Conservation (phyloP, 2,888 invertebrate species). For the Mythimna loreyi region DNA sequence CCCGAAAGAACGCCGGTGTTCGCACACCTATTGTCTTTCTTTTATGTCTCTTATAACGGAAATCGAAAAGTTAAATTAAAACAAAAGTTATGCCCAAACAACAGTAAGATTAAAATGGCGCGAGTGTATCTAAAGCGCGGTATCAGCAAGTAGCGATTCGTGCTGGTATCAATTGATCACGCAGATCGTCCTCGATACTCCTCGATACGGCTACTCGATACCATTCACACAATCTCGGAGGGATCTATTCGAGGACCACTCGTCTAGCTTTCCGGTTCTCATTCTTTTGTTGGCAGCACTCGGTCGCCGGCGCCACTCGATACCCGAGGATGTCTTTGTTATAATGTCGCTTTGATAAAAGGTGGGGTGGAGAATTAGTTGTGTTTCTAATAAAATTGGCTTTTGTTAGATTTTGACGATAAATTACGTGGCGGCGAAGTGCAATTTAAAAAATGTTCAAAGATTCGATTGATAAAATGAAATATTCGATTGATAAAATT, state of each 20-base stretch:
- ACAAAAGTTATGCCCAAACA: slow-evolving; percentile 21
- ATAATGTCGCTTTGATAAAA: slow-evolving; percentile 84
- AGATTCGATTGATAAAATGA: too few relatives aligned
- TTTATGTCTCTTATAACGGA: background rate
- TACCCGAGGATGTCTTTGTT: slow-evolving; percentile 85
- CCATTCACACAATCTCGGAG: slow-evolving; percentile 83
- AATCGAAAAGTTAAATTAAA: background rate
- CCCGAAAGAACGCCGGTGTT: too few relatives aligned
- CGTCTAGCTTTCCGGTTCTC: slow-evolving; percentile 87
- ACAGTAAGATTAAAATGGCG: slow-evolving; percentile 52
- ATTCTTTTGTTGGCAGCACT: slow-evolving; percentile 87
- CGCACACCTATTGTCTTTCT: too few relatives aligned
- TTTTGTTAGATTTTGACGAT: slow-evolving; percentile 16
- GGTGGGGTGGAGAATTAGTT: slow-evolving; percentile 56
- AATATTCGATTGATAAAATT: too few relatives aligned
- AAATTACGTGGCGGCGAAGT: background rate
- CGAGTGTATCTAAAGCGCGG: slow-evolving; percentile 69
- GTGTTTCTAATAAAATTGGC: slow-evolving; percentile 51
- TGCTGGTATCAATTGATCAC: slow-evolving; percentile 88
- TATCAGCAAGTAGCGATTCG: slow-evolving; percentile 74
- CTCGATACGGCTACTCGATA: slow-evolving; percentile 73
- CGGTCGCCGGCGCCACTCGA: slow-evolving; percentile 81
- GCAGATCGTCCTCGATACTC: slow-evolving; percentile 77
- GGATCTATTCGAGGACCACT: slow-evolving; percentile 82
- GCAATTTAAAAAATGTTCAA: background rate